phyloP scores from a whole-genome alignment of 2,113 vertebrate genomes.

The Bujurquina vittata region DNA sequence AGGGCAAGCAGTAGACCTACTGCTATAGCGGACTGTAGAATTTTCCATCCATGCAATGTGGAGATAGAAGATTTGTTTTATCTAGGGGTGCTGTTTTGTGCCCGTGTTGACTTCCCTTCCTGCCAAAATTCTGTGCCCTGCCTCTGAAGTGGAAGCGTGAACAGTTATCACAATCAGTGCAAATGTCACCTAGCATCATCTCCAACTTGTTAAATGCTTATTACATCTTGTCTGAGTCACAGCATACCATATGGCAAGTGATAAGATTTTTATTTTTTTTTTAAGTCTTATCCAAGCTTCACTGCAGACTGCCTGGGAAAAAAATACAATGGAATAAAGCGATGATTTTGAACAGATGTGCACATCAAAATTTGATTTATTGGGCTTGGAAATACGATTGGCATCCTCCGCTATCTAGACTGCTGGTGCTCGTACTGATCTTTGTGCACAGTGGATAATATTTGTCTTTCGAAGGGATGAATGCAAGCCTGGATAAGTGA shows the following conservation, averaged over 20 bases:
- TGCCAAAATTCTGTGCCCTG: constrained; percentile 9
- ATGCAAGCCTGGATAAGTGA: constrained; percentile 50
- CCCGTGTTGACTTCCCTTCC: background rate
- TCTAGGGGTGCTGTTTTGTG: background rate
- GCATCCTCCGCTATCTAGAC: constrained; percentile 9
- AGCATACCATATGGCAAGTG: constrained; percentile 52
- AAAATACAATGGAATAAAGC: constrained; percentile 27
- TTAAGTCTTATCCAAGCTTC: background rate
- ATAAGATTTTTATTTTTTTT: constrained; percentile 22
- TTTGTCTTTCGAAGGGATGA: constrained; percentile 51
- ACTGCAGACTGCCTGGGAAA: constrained; percentile 18
- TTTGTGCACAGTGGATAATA: constrained; percentile 24
- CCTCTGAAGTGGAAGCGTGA: constrained; percentile 35
- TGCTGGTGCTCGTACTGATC: constrained; percentile 6
- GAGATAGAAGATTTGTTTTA: constrained; percentile 5
- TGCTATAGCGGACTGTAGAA: background rate
- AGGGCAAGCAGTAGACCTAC: constrained; percentile 25
- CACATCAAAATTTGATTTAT: constrained; percentile 47
- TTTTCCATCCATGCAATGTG: constrained; percentile 10
- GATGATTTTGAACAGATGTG: constrained; percentile 49
- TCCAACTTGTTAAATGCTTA: constrained; percentile 61
- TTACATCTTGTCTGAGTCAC: constrained; percentile 56
- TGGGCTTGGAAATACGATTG: background rate
- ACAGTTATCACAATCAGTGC: constrained; percentile 54
- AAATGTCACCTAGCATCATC: constrained; percentile 72